A percentile compares a stretch with the other conserved stretches of the same genome.
Evolutionary conservation across 2,797 vertebrate species (phyloP).

Genomic region (Staurois parvus): DNA sequence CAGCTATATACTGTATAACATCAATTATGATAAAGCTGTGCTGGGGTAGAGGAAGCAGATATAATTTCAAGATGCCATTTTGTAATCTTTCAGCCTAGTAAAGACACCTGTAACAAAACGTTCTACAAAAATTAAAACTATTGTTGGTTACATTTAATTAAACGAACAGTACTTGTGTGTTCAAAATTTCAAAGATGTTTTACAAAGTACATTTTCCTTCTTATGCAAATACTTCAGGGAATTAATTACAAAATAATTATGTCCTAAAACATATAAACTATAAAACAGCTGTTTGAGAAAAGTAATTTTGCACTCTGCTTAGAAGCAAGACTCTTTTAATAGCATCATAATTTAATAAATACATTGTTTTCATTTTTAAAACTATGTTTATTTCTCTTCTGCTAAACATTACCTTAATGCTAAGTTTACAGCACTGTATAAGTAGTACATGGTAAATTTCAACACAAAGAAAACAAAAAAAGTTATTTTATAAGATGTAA

Average conservation of each 20-base stretch:
- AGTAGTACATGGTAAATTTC: too few relatives aligned
- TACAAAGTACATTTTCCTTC: not conserved
- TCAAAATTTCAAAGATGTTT: not conserved
- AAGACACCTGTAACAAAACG: not conserved
- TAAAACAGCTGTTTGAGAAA: not conserved
- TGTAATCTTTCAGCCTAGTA: not conserved
- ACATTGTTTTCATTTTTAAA: not conserved
- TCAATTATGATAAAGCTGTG: not conserved
- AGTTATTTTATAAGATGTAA: too few relatives aligned
- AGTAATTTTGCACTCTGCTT: not conserved
- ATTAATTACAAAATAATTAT: conserved; percentile 10
- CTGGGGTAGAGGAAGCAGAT: not conserved
- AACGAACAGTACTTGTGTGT: not conserved
- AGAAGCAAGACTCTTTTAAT: not conserved
- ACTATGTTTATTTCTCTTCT: not conserved
- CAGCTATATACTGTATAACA: too few relatives aligned
- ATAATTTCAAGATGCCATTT: not conserved
- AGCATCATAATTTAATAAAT: not conserved
- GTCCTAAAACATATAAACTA: not conserved
- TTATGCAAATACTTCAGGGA: not conserved
- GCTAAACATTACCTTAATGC: too few relatives aligned
- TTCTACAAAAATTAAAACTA: not conserved
- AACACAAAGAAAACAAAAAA: too few relatives aligned
- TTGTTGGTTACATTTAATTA: not conserved
- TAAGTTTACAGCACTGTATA: too few relatives aligned